Evolutionary conservation across 2,113 vertebrate genomes (phyloP).

Genomic region (Machaerirhynchus nigripectus): DNA sequence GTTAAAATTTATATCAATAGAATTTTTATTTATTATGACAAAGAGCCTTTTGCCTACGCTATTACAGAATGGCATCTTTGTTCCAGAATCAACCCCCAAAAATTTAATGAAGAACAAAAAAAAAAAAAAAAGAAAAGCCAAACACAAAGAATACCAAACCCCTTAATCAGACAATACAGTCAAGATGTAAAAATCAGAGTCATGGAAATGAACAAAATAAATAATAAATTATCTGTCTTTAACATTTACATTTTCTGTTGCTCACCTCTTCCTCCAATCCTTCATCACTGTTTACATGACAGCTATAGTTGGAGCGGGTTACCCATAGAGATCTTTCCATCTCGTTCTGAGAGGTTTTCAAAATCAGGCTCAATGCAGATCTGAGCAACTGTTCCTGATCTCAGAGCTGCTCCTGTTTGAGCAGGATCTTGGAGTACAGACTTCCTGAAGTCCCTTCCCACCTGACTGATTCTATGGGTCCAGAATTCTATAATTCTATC

Average conservation of each 20-base stretch:
- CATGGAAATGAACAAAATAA: neutral
- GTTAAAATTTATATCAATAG: neutral
- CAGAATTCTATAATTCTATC: neutral
- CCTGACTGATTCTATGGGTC: neutral
- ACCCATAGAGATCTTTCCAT: neutral
- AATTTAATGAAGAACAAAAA: neutral
- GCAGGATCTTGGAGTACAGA: neutral
- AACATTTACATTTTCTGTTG: neutral
- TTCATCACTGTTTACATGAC: neutral
- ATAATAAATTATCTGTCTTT: neutral
- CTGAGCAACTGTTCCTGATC: neutral
- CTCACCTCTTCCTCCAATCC: neutral
- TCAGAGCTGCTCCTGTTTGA: neutral
- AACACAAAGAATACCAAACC: neutral
- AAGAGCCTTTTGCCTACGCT: neutral
- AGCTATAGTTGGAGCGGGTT: neutral
- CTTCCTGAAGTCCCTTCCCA: accelerated
- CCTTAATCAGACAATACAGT: neutral
- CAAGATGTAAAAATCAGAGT: neutral
- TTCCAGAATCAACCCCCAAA: neutral
- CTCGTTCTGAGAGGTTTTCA: neutral
- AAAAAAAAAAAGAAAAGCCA: neutral
- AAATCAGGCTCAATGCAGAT: neutral
- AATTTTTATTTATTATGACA: neutral
- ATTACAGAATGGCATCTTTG: neutral